These are phyloP conservation scores for Nerophis lumbriciformis DNA, from an alignment of 2,113 vertebrate genomes.

Conservation along the genomic window DNA sequence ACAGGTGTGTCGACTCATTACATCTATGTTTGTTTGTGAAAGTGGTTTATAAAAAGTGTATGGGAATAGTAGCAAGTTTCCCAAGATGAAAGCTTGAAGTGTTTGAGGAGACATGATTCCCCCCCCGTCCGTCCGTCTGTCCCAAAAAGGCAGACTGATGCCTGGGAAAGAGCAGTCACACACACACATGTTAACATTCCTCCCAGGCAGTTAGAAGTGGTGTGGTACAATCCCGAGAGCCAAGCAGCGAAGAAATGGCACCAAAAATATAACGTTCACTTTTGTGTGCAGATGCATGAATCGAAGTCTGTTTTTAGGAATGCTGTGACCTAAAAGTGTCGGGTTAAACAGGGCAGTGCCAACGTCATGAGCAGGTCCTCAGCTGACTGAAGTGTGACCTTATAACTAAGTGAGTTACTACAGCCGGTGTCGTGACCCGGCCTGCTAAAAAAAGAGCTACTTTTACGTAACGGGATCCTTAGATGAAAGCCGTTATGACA, in stretches of 20 bases:
- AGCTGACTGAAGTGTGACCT: constrained; percentile 42
- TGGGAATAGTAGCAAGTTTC: not conserved
- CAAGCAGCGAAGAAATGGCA: constrained; percentile 15
- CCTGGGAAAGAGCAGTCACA: constrained; percentile 47
- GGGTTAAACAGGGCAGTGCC: not conserved
- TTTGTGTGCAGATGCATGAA: not conserved
- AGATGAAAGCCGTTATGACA: constrained; percentile 24
- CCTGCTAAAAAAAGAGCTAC: constrained; percentile 34
- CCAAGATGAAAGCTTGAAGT: constrained; percentile 1
- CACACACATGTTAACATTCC: constrained; percentile 48
- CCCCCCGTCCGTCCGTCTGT: not conserved
- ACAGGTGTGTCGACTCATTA: not conserved
- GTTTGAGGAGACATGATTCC: constrained; percentile 14
- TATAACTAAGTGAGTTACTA: constrained; percentile 29
- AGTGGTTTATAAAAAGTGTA: too few relatives aligned
- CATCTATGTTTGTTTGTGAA: not conserved
- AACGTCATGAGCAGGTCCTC: constrained; percentile 8
- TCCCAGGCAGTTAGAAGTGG: constrained; percentile 29
- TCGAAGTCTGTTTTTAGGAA: not conserved
- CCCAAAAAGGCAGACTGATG: constrained; percentile 16
- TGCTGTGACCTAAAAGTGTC: not conserved
- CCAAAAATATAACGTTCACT: constrained; percentile 10
- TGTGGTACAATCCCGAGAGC: constrained; percentile 12
- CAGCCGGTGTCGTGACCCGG: constrained; percentile 23
- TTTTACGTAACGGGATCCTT: constrained; percentile 29